phyloP scores from a whole-genome alignment of 1,140 invertebrate species.

The Heliconius nattereri region DNA sequence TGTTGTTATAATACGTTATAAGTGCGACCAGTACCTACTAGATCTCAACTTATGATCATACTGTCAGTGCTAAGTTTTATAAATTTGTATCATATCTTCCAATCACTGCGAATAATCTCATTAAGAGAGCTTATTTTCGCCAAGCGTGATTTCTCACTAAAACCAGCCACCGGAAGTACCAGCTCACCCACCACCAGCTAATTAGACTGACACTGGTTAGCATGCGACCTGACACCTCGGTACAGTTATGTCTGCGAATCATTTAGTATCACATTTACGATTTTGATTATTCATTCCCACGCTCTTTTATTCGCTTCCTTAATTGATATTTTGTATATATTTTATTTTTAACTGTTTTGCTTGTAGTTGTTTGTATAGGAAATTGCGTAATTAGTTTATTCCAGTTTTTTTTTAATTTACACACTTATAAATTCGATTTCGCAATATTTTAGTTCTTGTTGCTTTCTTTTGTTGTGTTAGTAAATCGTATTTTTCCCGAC shows the following conservation, averaged over 20 bases:
- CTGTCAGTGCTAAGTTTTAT: no score
- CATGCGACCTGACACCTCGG: conserved; percentile 1
- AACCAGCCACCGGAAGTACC: conserved; percentile 20
- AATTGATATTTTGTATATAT: conserved; percentile 13
- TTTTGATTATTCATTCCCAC: conserved; percentile 15
- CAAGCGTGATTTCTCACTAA: conserved; percentile 17
- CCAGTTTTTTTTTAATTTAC: background rate
- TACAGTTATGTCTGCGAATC: conserved; percentile 27
- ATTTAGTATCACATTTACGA: background rate
- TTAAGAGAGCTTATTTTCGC: background rate
- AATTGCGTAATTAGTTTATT: background rate
- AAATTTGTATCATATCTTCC: background rate
- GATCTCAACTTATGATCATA: no score
- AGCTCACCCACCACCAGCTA: conserved; percentile 21
- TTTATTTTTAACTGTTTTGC: background rate
- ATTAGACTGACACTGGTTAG: conserved; percentile 25
- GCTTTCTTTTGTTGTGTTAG: no score
- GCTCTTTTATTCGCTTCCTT: conserved; percentile 10
- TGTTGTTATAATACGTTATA: no score
- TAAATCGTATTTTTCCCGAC: no score
- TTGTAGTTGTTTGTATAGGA: background rate
- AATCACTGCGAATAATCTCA: background rate
- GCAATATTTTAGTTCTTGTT: background rate
- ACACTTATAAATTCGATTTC: background rate
- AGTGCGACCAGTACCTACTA: no score